Evolutionary conservation across 2,113 vertebrate genomes (phyloP).

Genomic region (Pterophyllum scalare): DNA sequence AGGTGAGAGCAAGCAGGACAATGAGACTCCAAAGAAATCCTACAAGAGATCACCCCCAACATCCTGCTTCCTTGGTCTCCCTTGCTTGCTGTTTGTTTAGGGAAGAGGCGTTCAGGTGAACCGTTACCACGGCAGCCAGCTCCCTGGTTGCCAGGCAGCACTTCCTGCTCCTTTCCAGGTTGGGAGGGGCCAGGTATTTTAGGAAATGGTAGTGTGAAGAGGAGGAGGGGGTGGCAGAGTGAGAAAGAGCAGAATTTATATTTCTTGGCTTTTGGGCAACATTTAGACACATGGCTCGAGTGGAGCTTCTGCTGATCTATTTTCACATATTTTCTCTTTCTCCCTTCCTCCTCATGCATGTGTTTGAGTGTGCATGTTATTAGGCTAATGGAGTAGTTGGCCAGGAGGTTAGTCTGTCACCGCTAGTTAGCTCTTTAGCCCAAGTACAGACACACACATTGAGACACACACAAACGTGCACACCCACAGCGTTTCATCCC

Average conservation of each 20-base stretch:
- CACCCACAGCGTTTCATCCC: conserved; percentile 19
- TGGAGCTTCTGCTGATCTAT: background rate
- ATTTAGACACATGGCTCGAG: conserved; percentile 19
- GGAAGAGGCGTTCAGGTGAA: conserved; percentile 71
- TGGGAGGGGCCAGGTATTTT: conserved; percentile 75
- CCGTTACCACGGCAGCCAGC: conserved; percentile 69
- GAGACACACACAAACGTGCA: background rate
- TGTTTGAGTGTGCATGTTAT: conserved; percentile 2
- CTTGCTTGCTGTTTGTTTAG: conserved; percentile 65
- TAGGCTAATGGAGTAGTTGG: conserved; percentile 36
- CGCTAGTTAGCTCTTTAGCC: conserved; percentile 40
- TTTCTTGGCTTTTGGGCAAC: conserved; percentile 27
- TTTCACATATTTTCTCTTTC: background rate
- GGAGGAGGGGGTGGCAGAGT: conserved; percentile 29
- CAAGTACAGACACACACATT: background rate
- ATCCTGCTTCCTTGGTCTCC: background rate
- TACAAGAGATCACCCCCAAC: background rate
- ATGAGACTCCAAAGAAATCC: background rate
- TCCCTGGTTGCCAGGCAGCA: conserved; percentile 73
- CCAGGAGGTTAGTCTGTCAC: conserved; percentile 53
- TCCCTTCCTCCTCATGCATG: background rate
- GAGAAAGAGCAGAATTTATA: conserved; percentile 11
- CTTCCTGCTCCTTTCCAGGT: conserved; percentile 69
- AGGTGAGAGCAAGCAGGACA: background rate
- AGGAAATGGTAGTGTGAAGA: conserved; percentile 70